A percentile compares a stretch with the other conserved stretches of the same genome.
Conservation (phyloP, 2,113 vertebrate species). For the Oncorhynchus tshawytscha region DNA sequence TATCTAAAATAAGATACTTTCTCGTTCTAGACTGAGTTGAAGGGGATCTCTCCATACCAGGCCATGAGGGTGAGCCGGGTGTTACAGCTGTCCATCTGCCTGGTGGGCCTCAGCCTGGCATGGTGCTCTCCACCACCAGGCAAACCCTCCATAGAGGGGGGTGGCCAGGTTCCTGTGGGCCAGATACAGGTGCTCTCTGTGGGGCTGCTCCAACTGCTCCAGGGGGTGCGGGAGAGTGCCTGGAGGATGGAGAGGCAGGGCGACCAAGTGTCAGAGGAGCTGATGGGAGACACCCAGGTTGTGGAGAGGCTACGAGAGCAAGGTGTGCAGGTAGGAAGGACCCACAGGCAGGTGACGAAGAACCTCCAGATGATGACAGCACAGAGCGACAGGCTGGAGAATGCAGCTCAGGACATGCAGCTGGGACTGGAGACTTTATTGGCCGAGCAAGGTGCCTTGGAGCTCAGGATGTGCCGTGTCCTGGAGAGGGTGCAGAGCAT, state of each 20-base stretch:
- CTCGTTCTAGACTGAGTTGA: constrained; percentile 1
- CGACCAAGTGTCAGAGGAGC: constrained; percentile 15
- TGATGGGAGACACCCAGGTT: constrained; percentile 16
- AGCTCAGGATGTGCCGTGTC: constrained; percentile 27
- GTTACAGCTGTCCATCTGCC: constrained; percentile 32
- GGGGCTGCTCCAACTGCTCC: constrained; percentile 47
- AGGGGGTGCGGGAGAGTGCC: constrained; percentile 33
- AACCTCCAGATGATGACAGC: constrained; percentile 46
- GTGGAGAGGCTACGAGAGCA: constrained; percentile 35
- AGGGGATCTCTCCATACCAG: background rate
- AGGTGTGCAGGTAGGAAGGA: constrained; percentile 20
- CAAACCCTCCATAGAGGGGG: background rate
- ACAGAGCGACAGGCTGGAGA: constrained; percentile 37
- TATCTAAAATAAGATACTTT: background rate
- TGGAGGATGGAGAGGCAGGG: constrained; percentile 27
- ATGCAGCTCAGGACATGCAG: constrained; percentile 41
- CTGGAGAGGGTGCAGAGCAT: constrained; percentile 24
- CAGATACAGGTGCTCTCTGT: constrained; percentile 43
- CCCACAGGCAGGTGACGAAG: constrained; percentile 47
- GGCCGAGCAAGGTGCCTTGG: constrained; percentile 21
- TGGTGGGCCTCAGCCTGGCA: constrained; percentile 29
- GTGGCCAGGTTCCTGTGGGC: constrained; percentile 29
- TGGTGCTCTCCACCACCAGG: background rate
- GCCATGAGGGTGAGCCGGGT: constrained; percentile 20
- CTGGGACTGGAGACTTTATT: constrained; percentile 26